phyloP scores from a whole-genome alignment of 2,888 invertebrate genomes.

The Nomada ferruginata region DNA sequence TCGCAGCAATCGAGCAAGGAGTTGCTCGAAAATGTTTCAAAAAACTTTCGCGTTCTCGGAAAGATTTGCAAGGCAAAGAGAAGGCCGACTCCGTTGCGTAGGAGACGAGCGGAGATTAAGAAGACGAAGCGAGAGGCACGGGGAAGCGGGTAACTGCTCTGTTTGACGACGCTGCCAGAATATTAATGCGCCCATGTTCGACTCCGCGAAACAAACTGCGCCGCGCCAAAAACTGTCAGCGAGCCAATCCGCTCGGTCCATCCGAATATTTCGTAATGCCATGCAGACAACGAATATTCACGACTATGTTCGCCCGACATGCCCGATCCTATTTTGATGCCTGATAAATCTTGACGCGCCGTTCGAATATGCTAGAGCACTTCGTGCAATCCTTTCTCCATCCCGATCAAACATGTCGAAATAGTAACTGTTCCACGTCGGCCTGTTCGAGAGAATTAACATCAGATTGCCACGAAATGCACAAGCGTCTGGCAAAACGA shows the following conservation, averaged over 20 bases:
- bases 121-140: slow-evolving; percentile 36
- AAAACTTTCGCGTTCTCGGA: slow-evolving; percentile 57
- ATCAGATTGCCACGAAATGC: slow-evolving; percentile 1
- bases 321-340: slow-evolving; percentile 47
- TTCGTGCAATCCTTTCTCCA: slow-evolving; percentile 26
- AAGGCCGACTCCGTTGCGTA: slow-evolving; percentile 56
- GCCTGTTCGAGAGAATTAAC: slow-evolving; percentile 15
- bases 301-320: slow-evolving; percentile 58
- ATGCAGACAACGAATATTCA: slow-evolving; percentile 56
- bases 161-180: slow-evolving; percentile 76
- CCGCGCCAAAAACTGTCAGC: slow-evolving; percentile 73
- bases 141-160: slow-evolving; percentile 55
- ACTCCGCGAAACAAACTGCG: slow-evolving; percentile 76
- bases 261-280: slow-evolving; percentile 70
- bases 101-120: slow-evolving; percentile 51
- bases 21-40: slow-evolving; percentile 13
- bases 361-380: slow-evolving; percentile 23
- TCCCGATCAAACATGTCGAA: slow-evolving; percentile 34
- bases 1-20: slow-evolving; percentile 31
- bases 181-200: slow-evolving; percentile 78
- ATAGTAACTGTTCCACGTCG: slow-evolving; percentile 10
- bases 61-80: slow-evolving; percentile 73
- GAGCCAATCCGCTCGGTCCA: slow-evolving; percentile 73
- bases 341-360: slow-evolving; percentile 54
- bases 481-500: neutral